A percentile compares a stretch with the other conserved stretches of the same genome.
These are phyloP conservation scores for Myotis daubentonii DNA, from an alignment of 2,797 vertebrate genomes.

Conservation along the genomic window DNA sequence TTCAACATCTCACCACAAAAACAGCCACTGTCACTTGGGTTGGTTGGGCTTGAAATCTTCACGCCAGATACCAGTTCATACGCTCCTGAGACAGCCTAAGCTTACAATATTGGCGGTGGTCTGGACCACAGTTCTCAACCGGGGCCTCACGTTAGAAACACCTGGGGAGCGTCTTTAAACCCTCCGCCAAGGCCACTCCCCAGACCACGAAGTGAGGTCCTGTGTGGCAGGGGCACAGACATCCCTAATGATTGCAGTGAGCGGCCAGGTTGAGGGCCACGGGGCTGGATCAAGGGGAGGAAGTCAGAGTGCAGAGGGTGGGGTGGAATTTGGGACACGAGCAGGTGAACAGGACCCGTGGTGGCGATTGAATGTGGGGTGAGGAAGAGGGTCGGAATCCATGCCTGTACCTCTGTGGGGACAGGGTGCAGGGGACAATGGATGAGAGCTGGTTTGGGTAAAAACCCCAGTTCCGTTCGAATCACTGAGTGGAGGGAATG, in stretches of 20 bases:
- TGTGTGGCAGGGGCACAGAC: background rate
- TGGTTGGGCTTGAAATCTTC: background rate
- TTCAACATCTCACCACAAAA: background rate
- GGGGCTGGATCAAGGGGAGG: background rate
- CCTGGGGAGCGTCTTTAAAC: background rate
- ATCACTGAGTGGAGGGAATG: background rate
- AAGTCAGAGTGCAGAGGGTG: background rate
- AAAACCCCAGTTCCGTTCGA: background rate
- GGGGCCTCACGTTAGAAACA: background rate
- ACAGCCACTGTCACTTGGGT: background rate
- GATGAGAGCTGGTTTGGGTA: background rate
- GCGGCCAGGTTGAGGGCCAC: background rate
- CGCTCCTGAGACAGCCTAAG: background rate
- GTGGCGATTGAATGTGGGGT: background rate
- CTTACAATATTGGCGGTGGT: background rate
- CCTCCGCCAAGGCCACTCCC: background rate
- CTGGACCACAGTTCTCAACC: background rate
- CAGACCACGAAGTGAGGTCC: background rate
- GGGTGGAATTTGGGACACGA: too few relatives aligned
- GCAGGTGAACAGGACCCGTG: fast-evolving
- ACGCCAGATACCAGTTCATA: background rate
- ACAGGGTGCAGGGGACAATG: too few relatives aligned
- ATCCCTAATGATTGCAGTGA: background rate
- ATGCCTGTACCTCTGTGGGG: background rate
- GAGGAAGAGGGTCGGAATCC: background rate